Conservation (phyloP, 2,888 invertebrate genomes). For the Ceriagrion tenellum region DNA sequence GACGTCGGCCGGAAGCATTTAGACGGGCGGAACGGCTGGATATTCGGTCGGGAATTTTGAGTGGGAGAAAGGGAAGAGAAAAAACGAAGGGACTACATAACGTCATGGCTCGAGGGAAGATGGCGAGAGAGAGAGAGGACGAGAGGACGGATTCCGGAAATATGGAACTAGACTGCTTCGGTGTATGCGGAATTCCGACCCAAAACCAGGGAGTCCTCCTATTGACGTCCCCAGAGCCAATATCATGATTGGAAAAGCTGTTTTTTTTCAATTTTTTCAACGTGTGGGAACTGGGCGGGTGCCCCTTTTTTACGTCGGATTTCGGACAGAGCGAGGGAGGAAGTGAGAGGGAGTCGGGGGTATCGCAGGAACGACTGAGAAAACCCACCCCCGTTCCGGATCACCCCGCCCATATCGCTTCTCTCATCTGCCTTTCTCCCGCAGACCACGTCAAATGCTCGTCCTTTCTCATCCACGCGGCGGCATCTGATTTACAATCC, state of each 20-base stretch:
- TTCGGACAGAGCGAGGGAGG: neutral
- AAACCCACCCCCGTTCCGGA: no score
- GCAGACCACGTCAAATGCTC: neutral
- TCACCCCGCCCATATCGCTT: no score
- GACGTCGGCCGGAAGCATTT: neutral
- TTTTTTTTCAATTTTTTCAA: neutral
- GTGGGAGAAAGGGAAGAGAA: neutral
- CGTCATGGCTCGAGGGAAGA: no score
- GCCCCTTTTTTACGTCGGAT: neutral
- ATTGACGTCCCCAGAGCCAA: neutral
- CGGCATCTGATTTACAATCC: neutral
- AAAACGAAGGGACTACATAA: neutral
- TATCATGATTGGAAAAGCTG: constrained; percentile 11
- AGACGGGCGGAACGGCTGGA: neutral
- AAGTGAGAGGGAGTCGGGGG: neutral
- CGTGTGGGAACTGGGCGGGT: no score
- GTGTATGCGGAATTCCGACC: neutral
- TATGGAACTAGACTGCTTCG: neutral
- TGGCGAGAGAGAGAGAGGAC: neutral
- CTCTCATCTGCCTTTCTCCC: neutral
- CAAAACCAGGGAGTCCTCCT: neutral
- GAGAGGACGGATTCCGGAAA: neutral
- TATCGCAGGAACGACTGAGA: neutral
- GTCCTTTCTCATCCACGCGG: neutral
- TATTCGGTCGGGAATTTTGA: neutral